phyloP scores from a whole-genome alignment of 2,797 vertebrate species.

The Salarias fasciatus region DNA sequence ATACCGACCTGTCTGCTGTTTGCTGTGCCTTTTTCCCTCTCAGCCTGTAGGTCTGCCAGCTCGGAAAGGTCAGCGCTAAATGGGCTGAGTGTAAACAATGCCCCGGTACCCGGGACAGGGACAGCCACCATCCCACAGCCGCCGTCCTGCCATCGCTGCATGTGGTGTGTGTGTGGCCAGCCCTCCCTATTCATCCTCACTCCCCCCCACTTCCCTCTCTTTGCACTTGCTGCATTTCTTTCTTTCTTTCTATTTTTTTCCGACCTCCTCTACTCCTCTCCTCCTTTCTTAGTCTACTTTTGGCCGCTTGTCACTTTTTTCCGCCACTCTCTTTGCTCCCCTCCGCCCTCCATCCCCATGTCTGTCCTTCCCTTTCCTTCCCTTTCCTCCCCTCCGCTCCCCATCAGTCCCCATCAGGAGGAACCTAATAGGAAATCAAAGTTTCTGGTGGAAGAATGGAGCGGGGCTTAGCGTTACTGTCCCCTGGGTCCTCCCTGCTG shows the following conservation, averaged over 20 bases:
- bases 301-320: constrained; percentile 30
- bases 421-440: constrained; percentile 99
- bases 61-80: constrained; percentile 81
- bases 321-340: constrained; percentile 14
- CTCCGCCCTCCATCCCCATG: constrained; percentile 26
- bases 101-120: constrained; percentile 83
- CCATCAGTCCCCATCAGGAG: constrained; percentile 90
- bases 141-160: constrained; percentile 82
- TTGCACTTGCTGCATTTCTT: constrained; percentile 20
- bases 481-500: constrained; percentile 93
- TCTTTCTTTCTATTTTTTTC: constrained; percentile 16
- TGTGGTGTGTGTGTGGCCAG: constrained; percentile 81
- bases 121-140: constrained; percentile 82
- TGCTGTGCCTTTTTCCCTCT: constrained; percentile 44
- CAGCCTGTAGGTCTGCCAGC: constrained; percentile 76
- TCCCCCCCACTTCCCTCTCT: constrained; percentile 10
- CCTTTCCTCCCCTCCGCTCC: constrained; percentile 54
- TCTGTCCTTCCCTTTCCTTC: constrained; percentile 47
- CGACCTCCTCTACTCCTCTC: constrained; percentile 24
- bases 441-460: constrained; percentile 94
- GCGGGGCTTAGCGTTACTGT: constrained; percentile 94
- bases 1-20: constrained; percentile 57
- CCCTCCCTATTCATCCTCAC: constrained; percentile 16
- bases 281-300: constrained; percentile 27
- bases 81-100: constrained; percentile 92